A percentile compares a stretch with the other conserved stretches of the same genome.
Evolutionary conservation across 2,797 vertebrate species (phyloP).

Genomic region (Diplodus puntazzo): DNA sequence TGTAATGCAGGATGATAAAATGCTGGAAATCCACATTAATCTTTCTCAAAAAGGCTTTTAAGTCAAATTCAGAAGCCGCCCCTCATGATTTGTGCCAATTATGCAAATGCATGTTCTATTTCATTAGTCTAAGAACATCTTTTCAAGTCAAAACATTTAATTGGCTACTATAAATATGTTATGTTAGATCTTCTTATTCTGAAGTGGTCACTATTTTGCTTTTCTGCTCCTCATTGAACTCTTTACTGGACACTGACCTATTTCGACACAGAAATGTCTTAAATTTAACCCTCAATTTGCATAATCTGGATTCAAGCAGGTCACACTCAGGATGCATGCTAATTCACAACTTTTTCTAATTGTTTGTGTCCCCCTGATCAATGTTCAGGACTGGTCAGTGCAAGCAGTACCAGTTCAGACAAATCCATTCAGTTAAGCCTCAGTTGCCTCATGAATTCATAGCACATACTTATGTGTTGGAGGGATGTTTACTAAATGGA

Average conservation of each 20-base stretch:
- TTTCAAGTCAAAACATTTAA: neutral
- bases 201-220: slow-evolving; percentile 5
- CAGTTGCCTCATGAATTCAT: neutral
- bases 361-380: slow-evolving; percentile 22
- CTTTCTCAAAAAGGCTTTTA: neutral
- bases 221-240: neutral
- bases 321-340: slow-evolving; percentile 65
- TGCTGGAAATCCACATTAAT: neutral
- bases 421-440: slow-evolving; percentile 1
- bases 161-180: neutral
- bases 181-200: neutral
- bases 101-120: neutral
- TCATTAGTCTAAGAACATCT: neutral
- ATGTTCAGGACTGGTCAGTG: neutral
- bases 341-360: slow-evolving; percentile 53
- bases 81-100: neutral
- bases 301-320: slow-evolving; percentile 58
- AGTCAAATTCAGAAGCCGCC: neutral
- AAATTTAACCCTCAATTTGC: slow-evolving; percentile 45
- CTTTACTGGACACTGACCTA: slow-evolving; percentile 30
- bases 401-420: neutral
- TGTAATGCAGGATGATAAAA: slow-evolving; percentile 7
- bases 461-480: neutral
- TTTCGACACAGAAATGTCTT: slow-evolving; percentile 35
- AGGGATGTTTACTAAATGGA: neutral